phyloP scores from a whole-genome alignment of 2,888 invertebrate genomes.

The Napeogenes sylphis region DNA sequence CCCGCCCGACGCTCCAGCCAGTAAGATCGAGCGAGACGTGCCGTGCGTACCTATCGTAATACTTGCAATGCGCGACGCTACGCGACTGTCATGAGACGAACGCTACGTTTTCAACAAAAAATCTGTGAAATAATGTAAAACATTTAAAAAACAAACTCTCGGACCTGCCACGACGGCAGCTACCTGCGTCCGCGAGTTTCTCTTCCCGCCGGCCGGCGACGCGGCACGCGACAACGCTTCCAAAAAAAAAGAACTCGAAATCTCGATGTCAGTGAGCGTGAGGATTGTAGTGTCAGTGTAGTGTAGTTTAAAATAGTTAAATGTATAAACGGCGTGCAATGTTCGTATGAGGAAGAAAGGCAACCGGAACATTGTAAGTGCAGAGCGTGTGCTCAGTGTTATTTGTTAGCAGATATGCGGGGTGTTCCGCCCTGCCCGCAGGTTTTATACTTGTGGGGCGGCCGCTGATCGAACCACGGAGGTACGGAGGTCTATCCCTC shows the following conservation, averaged over 20 bases:
- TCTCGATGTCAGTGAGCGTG: slow-evolving; percentile 69
- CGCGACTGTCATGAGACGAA: slow-evolving; percentile 65
- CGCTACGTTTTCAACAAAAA: slow-evolving; percentile 57
- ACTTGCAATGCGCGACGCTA: slow-evolving; percentile 58
- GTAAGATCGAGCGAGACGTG: slow-evolving; percentile 73
- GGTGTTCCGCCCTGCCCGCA: slow-evolving; percentile 64
- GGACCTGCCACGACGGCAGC: slow-evolving; percentile 78
- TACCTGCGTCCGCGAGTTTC: slow-evolving; percentile 64
- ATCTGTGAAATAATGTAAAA: slow-evolving; percentile 76
- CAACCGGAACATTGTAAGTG: slow-evolving; percentile 76
- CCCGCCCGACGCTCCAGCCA: slow-evolving; percentile 50
- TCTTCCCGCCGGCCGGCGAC: slow-evolving; percentile 82
- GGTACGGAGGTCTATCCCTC: slow-evolving; percentile 75
- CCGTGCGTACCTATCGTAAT: slow-evolving; percentile 54
- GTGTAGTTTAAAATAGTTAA: slow-evolving; percentile 74
- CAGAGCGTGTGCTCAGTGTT: slow-evolving; percentile 62
- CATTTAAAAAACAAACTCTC: slow-evolving; percentile 64
- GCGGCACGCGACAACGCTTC: slow-evolving; percentile 79
- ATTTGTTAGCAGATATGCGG: slow-evolving; percentile 67
- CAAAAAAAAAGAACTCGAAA: slow-evolving; percentile 63
- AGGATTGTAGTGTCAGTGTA: slow-evolving; percentile 70
- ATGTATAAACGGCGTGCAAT: slow-evolving; percentile 75
- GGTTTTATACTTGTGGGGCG: slow-evolving; percentile 65
- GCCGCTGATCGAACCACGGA: slow-evolving; percentile 66
- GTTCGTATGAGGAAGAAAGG: slow-evolving; percentile 78